These are phyloP conservation scores for Coptodon rendalli DNA, from an alignment of 2,113 vertebrate genomes.

Conservation along the genomic window DNA sequence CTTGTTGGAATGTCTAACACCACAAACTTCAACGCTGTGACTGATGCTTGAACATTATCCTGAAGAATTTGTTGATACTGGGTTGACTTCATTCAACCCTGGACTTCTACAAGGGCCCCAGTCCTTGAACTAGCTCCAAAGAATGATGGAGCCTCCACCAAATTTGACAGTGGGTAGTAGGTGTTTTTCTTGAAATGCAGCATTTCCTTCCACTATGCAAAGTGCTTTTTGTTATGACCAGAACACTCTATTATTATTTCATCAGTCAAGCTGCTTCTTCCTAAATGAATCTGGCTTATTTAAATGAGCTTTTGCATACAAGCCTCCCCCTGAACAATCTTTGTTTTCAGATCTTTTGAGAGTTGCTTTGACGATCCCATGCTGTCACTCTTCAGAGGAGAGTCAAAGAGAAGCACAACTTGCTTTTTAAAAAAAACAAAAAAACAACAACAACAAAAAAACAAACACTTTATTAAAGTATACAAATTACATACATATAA, in stretches of 20 bases:
- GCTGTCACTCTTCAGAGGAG: neutral
- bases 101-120: neutral
- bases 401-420: neutral
- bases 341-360: neutral
- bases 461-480: no score
- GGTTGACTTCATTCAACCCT: neutral
- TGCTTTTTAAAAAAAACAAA: neutral
- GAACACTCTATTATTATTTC: neutral
- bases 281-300: neutral
- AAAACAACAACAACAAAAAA: no score
- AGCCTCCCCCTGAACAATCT: neutral
- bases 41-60: neutral
- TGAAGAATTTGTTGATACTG: neutral
- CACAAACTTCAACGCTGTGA: rapidly evolving
- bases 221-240: neutral
- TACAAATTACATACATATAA: no score
- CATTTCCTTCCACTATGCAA: neutral
- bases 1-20: neutral
- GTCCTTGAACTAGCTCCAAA: neutral
- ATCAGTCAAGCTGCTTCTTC: neutral
- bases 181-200: neutral
- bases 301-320: neutral
- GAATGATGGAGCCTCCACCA: neutral
- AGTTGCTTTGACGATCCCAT: neutral
- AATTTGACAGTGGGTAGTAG: neutral